Percentiles rank a stretch among this genome's conserved stretches.
phyloP scores from a whole-genome alignment of 2,888 invertebrate species.

The Acrobasis repandana region DNA sequence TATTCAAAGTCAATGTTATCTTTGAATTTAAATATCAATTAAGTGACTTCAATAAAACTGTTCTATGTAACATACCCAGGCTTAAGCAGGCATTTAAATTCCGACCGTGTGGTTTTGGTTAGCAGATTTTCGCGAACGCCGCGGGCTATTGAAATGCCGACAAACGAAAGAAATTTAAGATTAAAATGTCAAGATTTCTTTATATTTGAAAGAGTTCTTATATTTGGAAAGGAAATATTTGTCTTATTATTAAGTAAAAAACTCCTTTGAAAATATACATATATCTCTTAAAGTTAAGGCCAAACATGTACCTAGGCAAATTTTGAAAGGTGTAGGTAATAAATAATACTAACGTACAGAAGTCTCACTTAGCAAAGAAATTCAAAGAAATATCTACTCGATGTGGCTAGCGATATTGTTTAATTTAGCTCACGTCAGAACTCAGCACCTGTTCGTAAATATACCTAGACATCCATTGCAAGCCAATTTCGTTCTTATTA shows the following conservation, averaged over 20 bases:
- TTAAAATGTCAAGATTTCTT: conserved; percentile 13
- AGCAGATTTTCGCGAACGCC: conserved; percentile 8
- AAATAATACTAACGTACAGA: too few species aligned
- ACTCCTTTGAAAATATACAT: too few species aligned
- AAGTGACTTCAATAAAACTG: conserved; percentile 15
- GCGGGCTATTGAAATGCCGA: conserved; percentile 9
- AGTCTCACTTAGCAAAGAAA: too few species aligned
- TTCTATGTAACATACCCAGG: conserved; percentile 5
- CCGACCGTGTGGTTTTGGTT: conserved; percentile 15
- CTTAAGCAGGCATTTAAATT: conserved; percentile 16
- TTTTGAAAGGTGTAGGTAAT: too few species aligned
- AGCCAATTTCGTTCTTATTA: too few species aligned
- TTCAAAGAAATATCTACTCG: too few species aligned
- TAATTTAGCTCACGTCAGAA: too few species aligned
- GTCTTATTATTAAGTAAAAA: background rate
- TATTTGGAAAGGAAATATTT: conserved; percentile 1
- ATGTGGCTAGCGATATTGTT: too few species aligned
- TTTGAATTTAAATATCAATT: conserved; percentile 35
- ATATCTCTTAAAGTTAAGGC: too few species aligned
- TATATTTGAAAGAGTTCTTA: background rate
- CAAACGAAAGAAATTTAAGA: conserved; percentile 17
- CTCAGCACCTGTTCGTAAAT: too few species aligned
- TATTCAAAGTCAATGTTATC: conserved; percentile 35
- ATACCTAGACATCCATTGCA: too few species aligned
- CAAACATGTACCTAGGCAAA: too few species aligned